phyloP scores from a whole-genome alignment of 2,797 vertebrate genomes.

The Onychomys torridus region DNA sequence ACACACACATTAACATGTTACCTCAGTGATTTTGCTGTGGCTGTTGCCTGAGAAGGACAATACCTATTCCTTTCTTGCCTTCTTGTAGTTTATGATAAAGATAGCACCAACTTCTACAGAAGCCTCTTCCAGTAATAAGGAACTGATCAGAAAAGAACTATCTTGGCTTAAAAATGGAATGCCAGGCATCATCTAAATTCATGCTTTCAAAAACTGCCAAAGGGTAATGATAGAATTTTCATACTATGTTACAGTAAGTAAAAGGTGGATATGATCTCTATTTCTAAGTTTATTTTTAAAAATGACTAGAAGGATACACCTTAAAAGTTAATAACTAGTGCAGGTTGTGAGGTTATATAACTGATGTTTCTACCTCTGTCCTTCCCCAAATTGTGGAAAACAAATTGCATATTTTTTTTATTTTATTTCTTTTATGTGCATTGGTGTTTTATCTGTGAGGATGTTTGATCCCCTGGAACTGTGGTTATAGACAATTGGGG shows the following conservation, averaged over 20 bases:
- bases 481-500: neutral
- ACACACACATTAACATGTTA: constrained; percentile 7
- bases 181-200: constrained; percentile 44
- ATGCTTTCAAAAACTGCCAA: constrained; percentile 56
- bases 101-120: constrained; percentile 17
- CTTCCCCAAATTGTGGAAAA: constrained; percentile 48
- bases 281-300: neutral
- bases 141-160: constrained; percentile 55
- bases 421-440: neutral
- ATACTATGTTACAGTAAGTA: neutral
- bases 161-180: constrained; percentile 59
- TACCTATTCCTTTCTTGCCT: constrained; percentile 43
- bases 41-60: constrained; percentile 31
- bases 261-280: constrained; percentile 4
- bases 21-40: constrained; percentile 41
- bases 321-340: constrained; percentile 15
- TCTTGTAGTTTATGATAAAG: constrained; percentile 38
- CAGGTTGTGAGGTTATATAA: constrained; percentile 14
- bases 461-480: neutral
- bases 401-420: neutral
- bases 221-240: neutral
- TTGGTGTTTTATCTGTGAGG: neutral
- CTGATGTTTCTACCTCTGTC: constrained; percentile 36
- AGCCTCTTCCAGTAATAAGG: neutral
- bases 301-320: neutral